Conservation (phyloP, 1,140 invertebrate genomes). For the Drosophila tani region DNA sequence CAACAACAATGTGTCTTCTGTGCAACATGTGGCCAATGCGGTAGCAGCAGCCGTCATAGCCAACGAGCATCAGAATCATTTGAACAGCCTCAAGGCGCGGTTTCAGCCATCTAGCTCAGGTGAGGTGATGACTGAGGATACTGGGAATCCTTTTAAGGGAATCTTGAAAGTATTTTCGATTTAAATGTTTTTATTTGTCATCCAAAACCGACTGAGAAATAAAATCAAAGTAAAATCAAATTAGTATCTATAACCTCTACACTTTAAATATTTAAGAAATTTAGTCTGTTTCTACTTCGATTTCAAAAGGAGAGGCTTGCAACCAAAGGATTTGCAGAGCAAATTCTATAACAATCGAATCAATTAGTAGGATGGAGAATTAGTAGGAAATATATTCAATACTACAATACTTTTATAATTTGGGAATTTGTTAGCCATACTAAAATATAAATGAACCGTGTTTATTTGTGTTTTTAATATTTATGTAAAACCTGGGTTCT, state of each 20-base stretch:
- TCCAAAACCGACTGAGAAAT: background rate
- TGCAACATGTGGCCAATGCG: conserved; percentile 80
- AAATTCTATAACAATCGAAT: background rate
- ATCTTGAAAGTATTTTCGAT: too few relatives aligned
- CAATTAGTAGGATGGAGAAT: background rate
- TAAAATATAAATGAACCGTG: background rate
- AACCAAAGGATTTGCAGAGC: background rate
- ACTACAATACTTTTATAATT: too few relatives aligned
- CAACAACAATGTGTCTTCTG: conserved; percentile 57
- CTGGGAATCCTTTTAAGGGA: too few relatives aligned
- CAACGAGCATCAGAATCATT: conserved; percentile 78
- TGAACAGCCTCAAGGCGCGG: conserved; percentile 75
- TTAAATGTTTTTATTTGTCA: background rate
- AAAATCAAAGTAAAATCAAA: background rate
- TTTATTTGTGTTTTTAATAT: background rate
- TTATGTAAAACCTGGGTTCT: background rate
- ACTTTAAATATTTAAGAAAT: background rate
- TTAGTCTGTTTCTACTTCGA: background rate
- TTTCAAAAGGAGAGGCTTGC: too few relatives aligned
- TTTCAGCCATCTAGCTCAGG: conserved; percentile 76
- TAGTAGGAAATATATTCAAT: too few relatives aligned
- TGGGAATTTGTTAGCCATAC: too few relatives aligned
- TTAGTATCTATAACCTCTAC: background rate
- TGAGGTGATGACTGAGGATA: conserved; percentile 16
- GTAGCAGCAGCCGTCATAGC: conserved; percentile 78